Base-by-base conservation (phyloP, 2,797 vertebrate species). In the Enteromius viviparus region DNA sequence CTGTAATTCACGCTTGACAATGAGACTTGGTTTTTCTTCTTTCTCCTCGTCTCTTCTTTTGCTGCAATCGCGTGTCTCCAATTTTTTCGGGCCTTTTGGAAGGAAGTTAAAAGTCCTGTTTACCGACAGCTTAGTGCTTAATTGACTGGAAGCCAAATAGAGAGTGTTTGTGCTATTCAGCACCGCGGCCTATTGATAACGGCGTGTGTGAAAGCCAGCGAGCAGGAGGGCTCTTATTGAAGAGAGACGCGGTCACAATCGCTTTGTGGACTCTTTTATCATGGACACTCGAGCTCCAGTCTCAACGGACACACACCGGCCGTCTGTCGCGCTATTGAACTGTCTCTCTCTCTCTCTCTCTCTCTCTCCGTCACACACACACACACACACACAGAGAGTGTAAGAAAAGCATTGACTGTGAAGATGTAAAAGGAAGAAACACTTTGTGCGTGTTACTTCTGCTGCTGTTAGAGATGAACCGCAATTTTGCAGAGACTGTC, bases 61-160 rank as follows among this genome's bases (percentile, higher is more conserved):
- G 37, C n/a, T 47, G 40, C 60, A 60, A n/a, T 21, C 26, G 6
- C 12, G 26, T 10, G 77, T 26, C 47, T 58, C 21, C 29, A 68
- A 15, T 93, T 94, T 94, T 94, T 91, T 87, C 90, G 89, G 93
- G 87, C 91, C 91, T 92, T 93, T 58, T 93, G 89, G 92, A 95
- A 95, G 94, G 93, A 95, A 94, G 94, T 95, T 94, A 93, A 93
- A 94, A 95, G 94, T 94, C 93, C 93, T 95, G 95, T 96, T 96
- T 95, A 94, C 95, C 93, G 94, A 95, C 95, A 95, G 95, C 95
- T 95, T 95, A 95, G 94, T 95, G 95, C 94, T 94, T 95, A 95
- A 95, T 95, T 95, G 94, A 96, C 94, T 95, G 94, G 93, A 95
- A 95, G 94, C 94, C 93, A 95, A 95, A 95, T 92, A 92, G 94